Base-by-base conservation (phyloP, 23 tunicate genomes). In the Clavelina lepadiformis region DNA sequence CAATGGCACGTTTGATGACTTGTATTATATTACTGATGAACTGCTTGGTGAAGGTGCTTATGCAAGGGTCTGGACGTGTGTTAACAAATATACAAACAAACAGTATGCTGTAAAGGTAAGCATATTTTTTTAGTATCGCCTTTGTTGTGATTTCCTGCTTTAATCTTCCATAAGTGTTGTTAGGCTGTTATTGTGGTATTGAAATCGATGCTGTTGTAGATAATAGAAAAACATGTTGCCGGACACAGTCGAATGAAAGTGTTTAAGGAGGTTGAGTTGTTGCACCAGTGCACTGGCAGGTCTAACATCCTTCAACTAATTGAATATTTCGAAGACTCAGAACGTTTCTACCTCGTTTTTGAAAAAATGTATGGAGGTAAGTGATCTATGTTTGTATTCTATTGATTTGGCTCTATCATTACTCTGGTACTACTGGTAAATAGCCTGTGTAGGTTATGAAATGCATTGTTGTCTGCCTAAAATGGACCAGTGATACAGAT, bases 361-460 rank as follows among this genome's bases (percentile, higher is more conserved):
- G 99, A 94, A 65, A 88, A 86, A 77, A 94, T 94, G 95, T 80
- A 88, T 51, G 99, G 99, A 80, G 99, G 99, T 94, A 76, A 86
- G 67, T 74, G 13, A 41, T 15, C 15, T 41, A 15, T 41, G 11
- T 41, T 41, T 41, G 49, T 41, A 15, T 11, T 41, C 15, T 41
- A 15, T 41, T 41, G 15, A 8, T 11, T 41, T 41, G 11, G 49
- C n/a, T n/a, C n/a, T n/a, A n/a, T n/a, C n/a, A n/a, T n/a, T n/a
- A n/a, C n/a, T n/a, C n/a, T n/a, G n/a, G n/a, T n/a, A n/a, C n/a
- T n/a, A n/a, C n/a, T n/a, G n/a, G n/a, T n/a, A n/a, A n/a, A n/a
- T n/a, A n/a, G n/a, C n/a, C n/a, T n/a, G n/a, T n/a, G n/a, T n/a
- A n/a, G n/a, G n/a, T n/a, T n/a, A n/a, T n/a, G n/a, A n/a, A n/a